These are phyloP conservation scores for Prunella himalayana DNA, from an alignment of 2,113 vertebrate genomes.

Conservation along the genomic window DNA sequence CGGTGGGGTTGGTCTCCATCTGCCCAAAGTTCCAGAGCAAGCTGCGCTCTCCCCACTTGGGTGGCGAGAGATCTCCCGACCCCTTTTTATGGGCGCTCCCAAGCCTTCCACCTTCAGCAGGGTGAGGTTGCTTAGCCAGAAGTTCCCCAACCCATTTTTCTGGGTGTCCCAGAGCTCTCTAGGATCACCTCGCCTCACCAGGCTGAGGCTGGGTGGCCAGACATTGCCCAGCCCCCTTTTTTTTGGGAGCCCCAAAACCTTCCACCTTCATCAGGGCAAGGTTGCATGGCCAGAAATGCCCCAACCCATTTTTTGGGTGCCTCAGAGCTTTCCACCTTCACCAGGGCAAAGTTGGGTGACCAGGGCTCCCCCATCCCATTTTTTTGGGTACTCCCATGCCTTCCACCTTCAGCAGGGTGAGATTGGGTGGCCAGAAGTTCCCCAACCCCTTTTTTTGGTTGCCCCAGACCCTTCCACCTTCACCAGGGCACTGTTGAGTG, in stretches of 20 bases:
- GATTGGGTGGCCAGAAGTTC: accelerated
- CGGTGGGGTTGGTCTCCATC: too few species aligned
- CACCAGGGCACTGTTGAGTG: not conserved
- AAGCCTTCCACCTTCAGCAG: not conserved
- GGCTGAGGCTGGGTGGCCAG: accelerated
- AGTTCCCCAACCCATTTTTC: too few species aligned
- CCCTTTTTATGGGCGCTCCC: too few species aligned
- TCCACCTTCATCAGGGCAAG: not conserved
- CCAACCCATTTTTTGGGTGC: not conserved
- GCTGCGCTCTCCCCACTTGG: too few species aligned
- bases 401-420: accelerated
- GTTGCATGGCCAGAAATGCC: accelerated
- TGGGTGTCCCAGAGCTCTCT: not conserved
- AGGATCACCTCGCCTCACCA: not conserved
- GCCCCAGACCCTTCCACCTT: too few species aligned
- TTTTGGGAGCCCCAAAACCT: not conserved
- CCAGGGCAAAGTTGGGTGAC: accelerated
- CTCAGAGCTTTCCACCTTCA: not conserved
- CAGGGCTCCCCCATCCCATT: accelerated
- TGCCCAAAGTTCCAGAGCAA: not conserved
- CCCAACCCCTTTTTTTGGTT: not conserved
- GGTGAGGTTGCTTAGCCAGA: accelerated
- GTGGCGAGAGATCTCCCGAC: too few species aligned
- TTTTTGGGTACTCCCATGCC: too few species aligned
- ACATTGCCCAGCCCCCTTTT: accelerated